Conservation (phyloP, 2,888 invertebrate genomes). For the Agrotis ipsilon region DNA sequence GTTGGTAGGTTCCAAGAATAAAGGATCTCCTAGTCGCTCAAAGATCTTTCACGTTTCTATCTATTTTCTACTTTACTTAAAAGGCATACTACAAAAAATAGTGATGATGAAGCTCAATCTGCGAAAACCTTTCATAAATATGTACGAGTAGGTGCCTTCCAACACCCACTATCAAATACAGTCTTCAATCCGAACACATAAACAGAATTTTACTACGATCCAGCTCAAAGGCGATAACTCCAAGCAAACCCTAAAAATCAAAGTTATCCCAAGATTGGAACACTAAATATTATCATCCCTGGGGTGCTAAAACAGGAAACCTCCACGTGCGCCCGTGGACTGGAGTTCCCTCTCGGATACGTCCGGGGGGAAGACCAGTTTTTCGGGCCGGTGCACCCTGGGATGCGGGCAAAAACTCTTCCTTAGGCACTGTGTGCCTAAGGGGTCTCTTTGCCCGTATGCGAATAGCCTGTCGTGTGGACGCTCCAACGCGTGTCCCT, state of each 20-base stretch:
- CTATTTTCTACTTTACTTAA: background rate
- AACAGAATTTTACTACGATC: conserved; percentile 58
- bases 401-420: no score
- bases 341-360: no score
- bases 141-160: background rate
- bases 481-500: no score
- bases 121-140: background rate
- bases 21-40: background rate
- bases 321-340: no score
- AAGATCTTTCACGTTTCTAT: background rate
- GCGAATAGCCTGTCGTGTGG: no score
- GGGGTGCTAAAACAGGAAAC: no score
- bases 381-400: no score
- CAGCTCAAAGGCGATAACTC: conserved; percentile 56
- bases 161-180: conserved; percentile 24
- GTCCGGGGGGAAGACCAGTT: no score
- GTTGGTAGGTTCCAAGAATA: background rate
- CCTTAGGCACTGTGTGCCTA: no score
- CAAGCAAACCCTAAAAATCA: conserved; percentile 62
- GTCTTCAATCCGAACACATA: conserved; percentile 35
- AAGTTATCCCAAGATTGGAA: conserved; percentile 65
- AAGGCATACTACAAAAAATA: background rate
- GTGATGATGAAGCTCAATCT: background rate
- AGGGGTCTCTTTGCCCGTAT: no score
- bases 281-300: conserved; percentile 70